Evolutionary conservation across 2,113 vertebrate species (phyloP), one percentile per base, ranked within the genome.

Genomic region (Lutjanus erythropterus): DNA sequence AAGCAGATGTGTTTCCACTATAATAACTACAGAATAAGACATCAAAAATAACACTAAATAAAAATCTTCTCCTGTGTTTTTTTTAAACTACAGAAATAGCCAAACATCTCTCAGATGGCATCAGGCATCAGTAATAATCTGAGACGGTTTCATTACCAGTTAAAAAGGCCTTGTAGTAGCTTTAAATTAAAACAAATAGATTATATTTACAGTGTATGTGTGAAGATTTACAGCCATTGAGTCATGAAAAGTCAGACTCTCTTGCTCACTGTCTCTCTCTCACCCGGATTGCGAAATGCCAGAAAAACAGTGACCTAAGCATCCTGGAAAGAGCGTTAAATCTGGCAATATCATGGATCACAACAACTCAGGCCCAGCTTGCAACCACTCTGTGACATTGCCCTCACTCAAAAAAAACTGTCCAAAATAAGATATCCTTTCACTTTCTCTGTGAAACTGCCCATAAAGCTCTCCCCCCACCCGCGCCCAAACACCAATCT

Each of bases 301-400:
- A 74, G 66, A 66, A 62, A 86, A 81, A 82, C 78, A 76, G 75
- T 85, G 72, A 81, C 70, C 79, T 84, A 80, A 84, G 86, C 80
- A 80, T 81, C 74, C 80, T 71, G 80, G 75, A 83, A 80, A 74
- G 80, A 83, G 78, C 49, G 55, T 89, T 87, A 87, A 84, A 90
- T 90, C 88, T 85, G 75, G 78, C 78, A 87, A 91, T 83, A 91
- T 89, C 86, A 91, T 81, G 81, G 89, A 89, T 88, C 89, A 88
- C 49, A 86, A 87, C 75, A 86, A 86, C 58, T 77, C 47, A n/a
- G 84, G 78, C 73, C 74, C 83, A 82, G 74, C 75, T 88, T 84
- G 76, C 78, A 70, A 80, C 80, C 84, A 83, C 62, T 88, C 85
- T 84, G 66, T 83, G 86, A 87, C 80, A 83, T 80, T 84, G 79